Conservation (phyloP, 2,797 vertebrate species). For the Pempheris klunzingeri region DNA sequence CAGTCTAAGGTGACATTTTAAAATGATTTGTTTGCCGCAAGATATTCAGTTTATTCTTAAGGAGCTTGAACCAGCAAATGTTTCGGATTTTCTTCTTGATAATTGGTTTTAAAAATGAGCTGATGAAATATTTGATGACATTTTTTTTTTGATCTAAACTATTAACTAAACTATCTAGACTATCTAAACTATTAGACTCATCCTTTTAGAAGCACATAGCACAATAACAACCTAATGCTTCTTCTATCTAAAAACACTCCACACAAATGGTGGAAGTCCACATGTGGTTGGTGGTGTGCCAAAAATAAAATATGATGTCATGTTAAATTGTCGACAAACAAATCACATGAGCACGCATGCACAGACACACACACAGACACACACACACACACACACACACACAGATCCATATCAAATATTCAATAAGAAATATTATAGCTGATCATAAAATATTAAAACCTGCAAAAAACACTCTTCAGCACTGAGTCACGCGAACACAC, state of each 20-base stretch:
- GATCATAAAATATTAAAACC: constrained; percentile 75
- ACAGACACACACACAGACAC: not conserved
- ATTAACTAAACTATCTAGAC: too few species aligned
- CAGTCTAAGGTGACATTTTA: not conserved
- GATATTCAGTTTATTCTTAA: not conserved
- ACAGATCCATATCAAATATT: constrained; percentile 63
- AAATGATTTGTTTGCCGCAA: not conserved
- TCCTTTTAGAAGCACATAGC: not conserved
- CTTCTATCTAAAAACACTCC: constrained; percentile 34
- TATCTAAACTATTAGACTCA: too few species aligned
- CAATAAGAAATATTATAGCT: constrained; percentile 61
- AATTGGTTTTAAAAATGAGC: not conserved
- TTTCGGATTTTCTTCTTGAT: not conserved
- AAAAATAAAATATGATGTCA: constrained; percentile 71
- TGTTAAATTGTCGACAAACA: constrained; percentile 46
- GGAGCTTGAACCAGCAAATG: not conserved
- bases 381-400: constrained; percentile 1
- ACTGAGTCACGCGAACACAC: constrained; percentile 49
- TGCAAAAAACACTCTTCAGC: constrained; percentile 51
- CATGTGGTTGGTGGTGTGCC: constrained; percentile 32
- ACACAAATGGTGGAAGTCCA: constrained; percentile 61
- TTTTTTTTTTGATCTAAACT: not conserved
- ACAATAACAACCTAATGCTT: not conserved
- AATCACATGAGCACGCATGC: not conserved
- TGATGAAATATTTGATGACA: not conserved